Evolutionary conservation across 2,113 vertebrate genomes (phyloP).

Genomic region (Odontophorus gujanensis): DNA sequence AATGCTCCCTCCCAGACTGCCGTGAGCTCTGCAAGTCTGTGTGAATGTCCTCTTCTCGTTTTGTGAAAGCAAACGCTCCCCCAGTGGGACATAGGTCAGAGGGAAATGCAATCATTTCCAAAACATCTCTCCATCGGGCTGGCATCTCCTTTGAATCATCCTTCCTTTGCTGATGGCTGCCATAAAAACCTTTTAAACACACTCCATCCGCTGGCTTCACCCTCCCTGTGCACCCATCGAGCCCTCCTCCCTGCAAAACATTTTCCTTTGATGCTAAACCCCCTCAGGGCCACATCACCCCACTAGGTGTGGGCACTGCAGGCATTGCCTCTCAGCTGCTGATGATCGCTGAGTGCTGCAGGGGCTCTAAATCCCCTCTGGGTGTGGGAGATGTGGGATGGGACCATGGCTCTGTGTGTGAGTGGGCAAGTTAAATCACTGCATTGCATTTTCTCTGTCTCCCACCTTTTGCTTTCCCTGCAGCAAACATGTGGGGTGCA

Average conservation of each 20-base stretch:
- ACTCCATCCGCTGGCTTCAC: accelerated
- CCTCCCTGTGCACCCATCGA: not conserved
- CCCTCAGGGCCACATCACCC: accelerated
- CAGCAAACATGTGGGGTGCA: accelerated
- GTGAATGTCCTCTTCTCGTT: not conserved
- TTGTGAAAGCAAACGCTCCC: accelerated
- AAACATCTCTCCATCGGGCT: not conserved
- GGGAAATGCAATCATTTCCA: not conserved
- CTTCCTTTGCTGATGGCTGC: not conserved
- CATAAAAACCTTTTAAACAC: not conserved
- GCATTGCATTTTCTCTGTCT: not conserved
- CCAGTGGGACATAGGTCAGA: accelerated
- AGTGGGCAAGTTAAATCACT: not conserved
- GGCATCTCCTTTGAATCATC: not conserved
- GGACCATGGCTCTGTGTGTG: accelerated
- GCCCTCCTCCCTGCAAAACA: not conserved
- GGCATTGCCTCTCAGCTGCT: not conserved
- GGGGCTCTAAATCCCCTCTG: not conserved
- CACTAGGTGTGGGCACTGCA: not conserved
- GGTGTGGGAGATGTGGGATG: accelerated
- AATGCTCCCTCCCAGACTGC: not conserved
- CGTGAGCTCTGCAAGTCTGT: accelerated
- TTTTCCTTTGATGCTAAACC: not conserved
- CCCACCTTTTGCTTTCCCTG: not conserved
- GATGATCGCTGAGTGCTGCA: not conserved